A percentile compares a stretch with the other conserved stretches of the same genome.
Conservation (phyloP, 2,113 vertebrate genomes). For the Ornithorhynchus anatinus region DNA sequence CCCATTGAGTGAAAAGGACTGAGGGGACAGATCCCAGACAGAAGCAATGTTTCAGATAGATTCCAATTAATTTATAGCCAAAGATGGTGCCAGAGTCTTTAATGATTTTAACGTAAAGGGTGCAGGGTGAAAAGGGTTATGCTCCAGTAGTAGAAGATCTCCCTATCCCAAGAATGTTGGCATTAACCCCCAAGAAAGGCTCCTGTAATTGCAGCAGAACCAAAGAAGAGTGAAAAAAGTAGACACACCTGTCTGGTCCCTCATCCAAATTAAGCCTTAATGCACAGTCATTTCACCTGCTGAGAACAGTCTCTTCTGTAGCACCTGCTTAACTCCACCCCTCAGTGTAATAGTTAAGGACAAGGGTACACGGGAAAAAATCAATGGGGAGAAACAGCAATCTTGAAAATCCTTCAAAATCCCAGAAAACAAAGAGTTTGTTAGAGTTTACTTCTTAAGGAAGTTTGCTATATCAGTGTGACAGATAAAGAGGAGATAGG, state of each 20-base stretch:
- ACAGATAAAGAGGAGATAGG: too few species aligned
- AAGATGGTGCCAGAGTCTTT: conserved; percentile 32
- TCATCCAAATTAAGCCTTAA: neutral
- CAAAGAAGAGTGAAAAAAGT: accelerated
- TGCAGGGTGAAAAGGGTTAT: neutral
- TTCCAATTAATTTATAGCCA: conserved; percentile 33
- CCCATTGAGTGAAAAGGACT: conserved; percentile 47
- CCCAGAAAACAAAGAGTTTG: too few species aligned
- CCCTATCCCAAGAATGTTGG: too few species aligned
- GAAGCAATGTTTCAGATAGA: conserved; percentile 46
- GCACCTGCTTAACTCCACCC: too few species aligned
- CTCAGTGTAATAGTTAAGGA: too few species aligned
- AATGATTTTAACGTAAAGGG: neutral
- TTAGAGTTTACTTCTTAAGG: too few species aligned
- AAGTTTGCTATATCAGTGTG: too few species aligned
- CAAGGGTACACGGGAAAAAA: too few species aligned
- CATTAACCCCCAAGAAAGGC: neutral
- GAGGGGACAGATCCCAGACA: conserved; percentile 48
- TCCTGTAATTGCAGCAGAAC: neutral
- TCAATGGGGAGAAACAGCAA: too few species aligned
- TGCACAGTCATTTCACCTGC: neutral
- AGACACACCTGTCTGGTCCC: neutral
- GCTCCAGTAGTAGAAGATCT: too few species aligned
- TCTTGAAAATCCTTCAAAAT: too few species aligned
- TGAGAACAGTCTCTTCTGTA: neutral